Evolutionary conservation across 37 sponge, comb jelly and placozoan genomes (phyloP), one percentile per base, ranked within the genome.

Genomic region (Amphimedon queenslandica): DNA sequence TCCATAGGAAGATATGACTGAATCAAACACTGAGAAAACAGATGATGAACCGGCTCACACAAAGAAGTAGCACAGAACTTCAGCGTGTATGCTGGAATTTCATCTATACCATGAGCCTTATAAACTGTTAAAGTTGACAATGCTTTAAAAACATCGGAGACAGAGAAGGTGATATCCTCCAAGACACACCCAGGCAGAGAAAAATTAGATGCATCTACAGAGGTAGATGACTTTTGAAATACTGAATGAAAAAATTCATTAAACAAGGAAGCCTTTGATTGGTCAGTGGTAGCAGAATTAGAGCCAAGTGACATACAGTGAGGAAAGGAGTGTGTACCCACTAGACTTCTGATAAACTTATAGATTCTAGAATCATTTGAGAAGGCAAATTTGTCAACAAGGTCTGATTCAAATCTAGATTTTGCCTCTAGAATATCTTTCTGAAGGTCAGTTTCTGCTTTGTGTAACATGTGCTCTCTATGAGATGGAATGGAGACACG

Each of bases 241-340:
- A 70, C 71, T 42, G 71, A 70, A 13, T 70, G 30, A n/a, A 42
- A 70, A 70, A 42, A 51, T 47, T 24, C 43, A 47, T 23, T 70
- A 47, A 42, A 70, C n/a, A 13, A 70, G 71, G 55, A 11, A 27
- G 23, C 55, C 71, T 41, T 42, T 70, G n/a, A n/a, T n/a, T n/a
- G n/a, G n/a, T n/a, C n/a, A 6, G 8, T 32, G 4, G 11, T 5
- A 55, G 40, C 71, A 21, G 55, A 70, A 6, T 38, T 38, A 18
- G 55, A 51, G 16, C 28, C 4, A 70, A 38, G 6, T 47, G 71
- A n/a, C 13, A 13, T 29, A 3, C 35, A 41, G 47, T 42, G n/a
- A 24, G 43, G 10, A 43, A 8, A 13, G 4, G 4, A 28, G 27
- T 51, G 71, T 38, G 43, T 4, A n/a, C 23, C 8, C 11, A 8